Evolutionary conservation across 2,888 invertebrate genomes (phyloP).

Genomic region (Ectemnius cavifrons): DNA sequence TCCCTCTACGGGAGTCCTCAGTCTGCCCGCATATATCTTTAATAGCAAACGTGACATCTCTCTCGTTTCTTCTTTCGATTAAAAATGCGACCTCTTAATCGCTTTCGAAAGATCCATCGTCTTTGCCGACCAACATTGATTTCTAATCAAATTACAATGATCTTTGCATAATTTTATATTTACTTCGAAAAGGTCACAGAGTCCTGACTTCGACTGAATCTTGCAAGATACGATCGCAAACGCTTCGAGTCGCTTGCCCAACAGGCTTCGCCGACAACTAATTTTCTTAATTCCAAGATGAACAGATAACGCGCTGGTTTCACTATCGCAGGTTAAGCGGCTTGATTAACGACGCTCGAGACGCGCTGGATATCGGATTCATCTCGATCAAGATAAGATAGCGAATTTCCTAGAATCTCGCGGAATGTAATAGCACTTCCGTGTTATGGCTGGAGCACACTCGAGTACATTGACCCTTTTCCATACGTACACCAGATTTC

Average conservation of each 20-base stretch:
- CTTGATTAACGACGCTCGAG: background rate
- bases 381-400: background rate
- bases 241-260: too few species aligned
- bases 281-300: constrained; percentile 6
- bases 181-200: too few species aligned
- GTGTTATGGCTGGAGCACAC: background rate
- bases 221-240: background rate
- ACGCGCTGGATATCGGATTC: background rate
- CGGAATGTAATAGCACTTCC: background rate
- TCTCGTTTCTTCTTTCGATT: background rate
- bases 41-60: constrained; percentile 16
- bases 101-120: background rate
- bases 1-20: constrained; percentile 23
- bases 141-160: too few species aligned
- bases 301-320: background rate
- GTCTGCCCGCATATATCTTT: constrained; percentile 23
- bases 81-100: constrained; percentile 7
- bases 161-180: too few species aligned
- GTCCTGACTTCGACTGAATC: background rate
- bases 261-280: background rate
- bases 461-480: background rate
- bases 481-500: too few species aligned
- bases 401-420: background rate
- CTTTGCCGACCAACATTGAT: too few species aligned
- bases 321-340: background rate